Evolutionary conservation across 53 echinoderm and acorn worm genomes (phyloP), one percentile per base, ranked within the genome.

Genomic region (Antedon mediterranea): DNA sequence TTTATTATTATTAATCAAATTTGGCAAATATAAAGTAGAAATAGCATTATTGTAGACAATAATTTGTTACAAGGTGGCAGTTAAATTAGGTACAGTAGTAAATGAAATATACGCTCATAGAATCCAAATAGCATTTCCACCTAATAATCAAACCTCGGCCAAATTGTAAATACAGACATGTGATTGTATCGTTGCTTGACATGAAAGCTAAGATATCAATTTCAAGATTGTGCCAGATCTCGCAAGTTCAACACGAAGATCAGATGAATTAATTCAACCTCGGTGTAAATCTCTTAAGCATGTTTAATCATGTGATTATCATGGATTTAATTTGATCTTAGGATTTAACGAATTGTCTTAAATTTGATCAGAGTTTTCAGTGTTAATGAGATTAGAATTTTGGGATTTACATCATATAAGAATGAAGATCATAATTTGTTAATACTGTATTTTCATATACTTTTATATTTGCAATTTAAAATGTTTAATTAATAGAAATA

Each of bases 171-270:
- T 57, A 57, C 57, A 57, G 57, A 26, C 11, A 11, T 57, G 57
- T 57, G 57, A 57, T 57, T 57, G 23, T 18, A 23, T 18, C 23
- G 57, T 2, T 8, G 37, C 11, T 23, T 57, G 57, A 57, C 57
- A 57, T 57, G 57, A 3, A 57, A 57, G 57, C 57, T 57, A 57
- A 57, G 57, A 57, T 57, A 57, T 57, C 57, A 57, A 57, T 57
- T 57, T 57, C 57, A 57, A 57, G 57, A 57, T 57, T 57, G 57
- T 57, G 57, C 57, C 57, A 57, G 57, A 57, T 57, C 57, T 57
- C 23, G 23, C 57, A 57, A 57, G 57, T 57, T 57, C 57, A 57
- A 8, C 57, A 57, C 2, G 57, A 57, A 57, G 57, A 57, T 57
- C 57, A 57, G 57, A 15, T 57, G 57, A 57, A 57, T 57, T 57